Percentiles rank a stretch among this genome's conserved stretches.
Conservation (phyloP, 2,888 invertebrate species). For the Crossocerus cetratus region DNA sequence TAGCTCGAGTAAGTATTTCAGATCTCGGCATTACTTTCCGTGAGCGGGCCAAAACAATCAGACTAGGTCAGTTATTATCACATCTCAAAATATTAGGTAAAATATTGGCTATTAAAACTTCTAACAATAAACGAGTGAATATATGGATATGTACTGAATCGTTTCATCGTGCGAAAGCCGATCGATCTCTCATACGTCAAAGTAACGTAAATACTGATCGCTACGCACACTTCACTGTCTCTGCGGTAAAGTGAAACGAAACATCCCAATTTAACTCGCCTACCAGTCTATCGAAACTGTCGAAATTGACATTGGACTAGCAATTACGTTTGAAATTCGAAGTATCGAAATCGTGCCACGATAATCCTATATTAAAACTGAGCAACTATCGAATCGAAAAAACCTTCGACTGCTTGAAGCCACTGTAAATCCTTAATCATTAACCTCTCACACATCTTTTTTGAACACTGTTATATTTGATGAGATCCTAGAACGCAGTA, state of each 20-base stretch:
- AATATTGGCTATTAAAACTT: conserved; percentile 19
- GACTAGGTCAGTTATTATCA: not conserved
- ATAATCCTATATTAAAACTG: conserved; percentile 45
- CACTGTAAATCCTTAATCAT: conserved; percentile 1
- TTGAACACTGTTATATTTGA: conserved; percentile 47
- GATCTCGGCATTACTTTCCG: not conserved
- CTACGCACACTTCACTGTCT: conserved; percentile 37
- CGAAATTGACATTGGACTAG: conserved; percentile 56
- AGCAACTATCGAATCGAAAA: conserved; percentile 51
- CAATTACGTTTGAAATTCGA: conserved; percentile 54
- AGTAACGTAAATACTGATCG: conserved; percentile 50
- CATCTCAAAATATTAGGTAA: conserved; percentile 12
- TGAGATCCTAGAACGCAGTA: conserved; percentile 43
- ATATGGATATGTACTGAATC: conserved; percentile 64
- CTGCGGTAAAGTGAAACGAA: conserved; percentile 41
- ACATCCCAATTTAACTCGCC: conserved; percentile 44
- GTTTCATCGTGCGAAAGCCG: conserved; percentile 44
- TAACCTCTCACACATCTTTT: conserved; percentile 13
- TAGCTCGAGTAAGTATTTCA: conserved; percentile 13
- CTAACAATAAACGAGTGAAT: conserved; percentile 27
- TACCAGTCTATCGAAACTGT: conserved; percentile 66
- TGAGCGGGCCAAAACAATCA: not conserved
- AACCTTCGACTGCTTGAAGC: conserved; percentile 45
- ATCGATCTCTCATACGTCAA: conserved; percentile 38
- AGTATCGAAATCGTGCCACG: conserved; percentile 47